Conservation (phyloP, 2,113 vertebrate species). For the Leiothrix lutea region DNA sequence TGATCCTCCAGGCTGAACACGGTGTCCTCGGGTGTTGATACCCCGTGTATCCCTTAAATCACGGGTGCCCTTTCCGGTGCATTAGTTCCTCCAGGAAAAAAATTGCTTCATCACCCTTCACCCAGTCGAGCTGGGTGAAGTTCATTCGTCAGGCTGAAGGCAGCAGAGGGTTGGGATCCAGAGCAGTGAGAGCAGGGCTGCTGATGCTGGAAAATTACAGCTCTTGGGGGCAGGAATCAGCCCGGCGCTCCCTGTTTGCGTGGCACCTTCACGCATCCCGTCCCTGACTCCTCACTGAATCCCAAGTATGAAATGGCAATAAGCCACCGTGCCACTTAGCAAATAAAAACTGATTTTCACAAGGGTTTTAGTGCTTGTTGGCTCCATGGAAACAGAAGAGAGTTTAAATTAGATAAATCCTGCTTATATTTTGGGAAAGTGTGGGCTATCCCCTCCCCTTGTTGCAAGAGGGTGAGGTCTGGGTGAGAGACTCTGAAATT, state of each 20-base stretch:
- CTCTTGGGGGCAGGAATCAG: not conserved
- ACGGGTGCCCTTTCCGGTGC: not conserved
- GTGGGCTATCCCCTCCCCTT: not conserved
- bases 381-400: not conserved
- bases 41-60: not conserved
- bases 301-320: not conserved
- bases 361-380: not conserved
- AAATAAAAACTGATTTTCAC: slow-evolving; percentile 34
- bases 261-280: not conserved
- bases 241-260: not conserved
- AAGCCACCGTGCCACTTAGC: not conserved
- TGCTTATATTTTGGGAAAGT: not conserved
- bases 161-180: not conserved
- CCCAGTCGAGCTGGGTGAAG: not conserved
- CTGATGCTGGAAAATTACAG: not conserved
- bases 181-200: not conserved
- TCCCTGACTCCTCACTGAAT: not conserved
- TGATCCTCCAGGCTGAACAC: fast-evolving
- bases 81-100: not conserved
- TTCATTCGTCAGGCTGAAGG: not conserved
- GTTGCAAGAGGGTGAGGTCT: not conserved
- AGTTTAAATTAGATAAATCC: not conserved
- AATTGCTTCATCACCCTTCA: not conserved
- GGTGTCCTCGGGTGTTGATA: not conserved
- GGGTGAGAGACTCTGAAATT: not conserved